Conservation (phyloP, 2,888 invertebrate genomes). For the Syrista parreyssii region DNA sequence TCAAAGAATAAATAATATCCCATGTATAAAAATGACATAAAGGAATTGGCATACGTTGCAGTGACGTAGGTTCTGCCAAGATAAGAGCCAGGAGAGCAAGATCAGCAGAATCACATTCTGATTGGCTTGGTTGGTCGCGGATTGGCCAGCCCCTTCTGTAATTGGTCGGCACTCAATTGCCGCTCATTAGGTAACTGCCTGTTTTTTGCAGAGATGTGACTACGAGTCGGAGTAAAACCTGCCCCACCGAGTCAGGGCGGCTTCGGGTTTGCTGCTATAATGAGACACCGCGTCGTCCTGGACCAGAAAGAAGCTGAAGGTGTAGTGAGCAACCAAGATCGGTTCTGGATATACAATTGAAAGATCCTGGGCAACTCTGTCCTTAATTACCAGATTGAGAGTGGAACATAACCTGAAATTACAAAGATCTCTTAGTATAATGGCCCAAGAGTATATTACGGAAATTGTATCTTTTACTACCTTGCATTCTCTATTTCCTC, state of each 20-base stretch:
- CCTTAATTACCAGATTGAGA: neutral
- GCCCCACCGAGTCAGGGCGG: slow-evolving; percentile 8
- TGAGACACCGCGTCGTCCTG: slow-evolving; percentile 27
- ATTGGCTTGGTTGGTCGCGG: slow-evolving; percentile 55
- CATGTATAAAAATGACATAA: neutral
- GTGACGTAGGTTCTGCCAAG: neutral
- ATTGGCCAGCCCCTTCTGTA: slow-evolving; percentile 54
- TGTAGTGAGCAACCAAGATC: neutral
- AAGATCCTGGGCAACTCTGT: neutral
- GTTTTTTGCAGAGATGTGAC: slow-evolving; percentile 46
- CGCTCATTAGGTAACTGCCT: slow-evolving; percentile 59
- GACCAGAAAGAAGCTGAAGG: neutral
- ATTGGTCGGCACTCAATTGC: slow-evolving; percentile 63
- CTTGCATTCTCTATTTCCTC: neutral
- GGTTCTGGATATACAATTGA: neutral
- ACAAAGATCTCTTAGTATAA: neutral
- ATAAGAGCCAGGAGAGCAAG: neutral
- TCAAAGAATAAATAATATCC: neutral
- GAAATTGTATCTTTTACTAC: neutral
- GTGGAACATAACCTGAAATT: neutral
- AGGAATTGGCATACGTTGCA: neutral
- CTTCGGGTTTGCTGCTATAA: slow-evolving; percentile 14
- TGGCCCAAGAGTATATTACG: neutral
- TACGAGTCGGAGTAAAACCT: slow-evolving; percentile 29
- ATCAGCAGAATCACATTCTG: slow-evolving; percentile 30